Percentiles rank a stretch among this genome's conserved stretches.
These are phyloP conservation scores for Pseudobourletiella spinata DNA, from an alignment of 1,140 invertebrate species.

Conservation along the genomic window DNA sequence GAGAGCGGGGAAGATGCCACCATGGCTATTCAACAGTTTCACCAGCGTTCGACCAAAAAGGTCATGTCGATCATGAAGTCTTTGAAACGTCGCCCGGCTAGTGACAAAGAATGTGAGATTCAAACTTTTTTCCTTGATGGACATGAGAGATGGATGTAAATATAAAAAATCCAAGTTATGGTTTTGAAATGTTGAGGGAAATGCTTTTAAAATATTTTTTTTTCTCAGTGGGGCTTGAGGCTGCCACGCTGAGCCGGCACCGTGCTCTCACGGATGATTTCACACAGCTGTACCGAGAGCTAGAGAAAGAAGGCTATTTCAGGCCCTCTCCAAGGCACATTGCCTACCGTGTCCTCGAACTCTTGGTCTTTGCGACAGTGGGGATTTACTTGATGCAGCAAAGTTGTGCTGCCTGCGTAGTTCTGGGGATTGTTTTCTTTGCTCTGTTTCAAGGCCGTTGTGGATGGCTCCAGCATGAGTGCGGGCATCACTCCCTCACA, in stretches of 20 bases:
- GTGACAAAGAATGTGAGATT: constrained; percentile 4
- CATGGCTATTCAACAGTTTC: constrained; percentile 16
- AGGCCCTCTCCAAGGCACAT: constrained; percentile 23
- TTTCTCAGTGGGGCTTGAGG: constrained; percentile 20
- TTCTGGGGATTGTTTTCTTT: constrained; percentile 21
- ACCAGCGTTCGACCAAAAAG: constrained; percentile 8
- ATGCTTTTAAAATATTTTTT: not conserved
- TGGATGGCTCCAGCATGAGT: constrained; percentile 35
- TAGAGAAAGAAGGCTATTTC: constrained; percentile 28
- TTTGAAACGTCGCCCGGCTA: constrained; percentile 4
- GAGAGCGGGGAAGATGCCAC: constrained; percentile 19
- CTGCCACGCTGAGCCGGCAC: constrained; percentile 15
- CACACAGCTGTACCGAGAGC: constrained; percentile 22
- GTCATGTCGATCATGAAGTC: constrained; percentile 16
- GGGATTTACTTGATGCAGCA: constrained; percentile 25
- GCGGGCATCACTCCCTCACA: constrained; percentile 34
- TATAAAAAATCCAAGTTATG: not conserved
- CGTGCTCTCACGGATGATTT: constrained; percentile 29
- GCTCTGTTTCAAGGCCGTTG: constrained; percentile 29
- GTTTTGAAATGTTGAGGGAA: not conserved
- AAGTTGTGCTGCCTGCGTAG: not conserved
- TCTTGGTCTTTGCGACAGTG: constrained; percentile 11
- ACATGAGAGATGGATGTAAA: not conserved
- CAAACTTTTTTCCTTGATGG: not conserved
- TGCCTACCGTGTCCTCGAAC: constrained; percentile 21